A percentile compares a stretch with the other conserved stretches of the same genome.
phyloP scores from a whole-genome alignment of 2,797 vertebrate species.

The Enteromius unitaeniatus region DNA sequence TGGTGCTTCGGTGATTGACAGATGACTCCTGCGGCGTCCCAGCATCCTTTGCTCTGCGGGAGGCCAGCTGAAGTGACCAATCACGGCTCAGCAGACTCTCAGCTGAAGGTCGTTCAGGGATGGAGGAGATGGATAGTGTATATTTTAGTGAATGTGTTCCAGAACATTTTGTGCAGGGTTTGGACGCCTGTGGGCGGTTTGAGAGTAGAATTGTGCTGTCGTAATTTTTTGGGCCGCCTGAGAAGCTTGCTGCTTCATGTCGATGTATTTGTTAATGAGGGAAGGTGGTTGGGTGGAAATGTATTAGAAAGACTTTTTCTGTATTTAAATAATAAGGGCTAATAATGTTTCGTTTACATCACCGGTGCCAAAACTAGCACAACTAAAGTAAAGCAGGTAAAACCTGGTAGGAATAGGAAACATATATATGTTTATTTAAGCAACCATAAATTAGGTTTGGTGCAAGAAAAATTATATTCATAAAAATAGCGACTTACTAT shows the following conservation, averaged over 20 bases:
- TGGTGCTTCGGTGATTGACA: constrained; percentile 9
- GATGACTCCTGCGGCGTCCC: constrained; percentile 34
- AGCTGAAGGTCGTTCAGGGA: constrained; percentile 25
- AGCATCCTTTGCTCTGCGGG: constrained; percentile 45
- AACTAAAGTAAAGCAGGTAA: neutral
- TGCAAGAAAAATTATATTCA: neutral
- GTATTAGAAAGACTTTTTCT: neutral
- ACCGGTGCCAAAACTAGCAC: neutral
- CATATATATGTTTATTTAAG: neutral
- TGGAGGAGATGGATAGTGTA: neutral
- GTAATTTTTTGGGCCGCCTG: neutral
- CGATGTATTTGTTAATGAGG: neutral
- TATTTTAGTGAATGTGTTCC: constrained; percentile 53
- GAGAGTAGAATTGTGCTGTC: neutral
- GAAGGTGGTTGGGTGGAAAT: neutral
- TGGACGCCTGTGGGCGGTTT: neutral
- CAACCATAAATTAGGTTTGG: neutral
- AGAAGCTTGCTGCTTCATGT: neutral
- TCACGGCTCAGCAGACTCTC: constrained; percentile 20
- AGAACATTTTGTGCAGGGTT: constrained; percentile 34
- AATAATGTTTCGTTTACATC: neutral
- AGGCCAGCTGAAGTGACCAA: constrained; percentile 11
- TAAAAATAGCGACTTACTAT: neutral
- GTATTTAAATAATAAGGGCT: neutral
- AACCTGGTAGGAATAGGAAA: neutral